Base-by-base conservation (phyloP, 2,113 vertebrate species). In the Alligator mississippiensis region DNA sequence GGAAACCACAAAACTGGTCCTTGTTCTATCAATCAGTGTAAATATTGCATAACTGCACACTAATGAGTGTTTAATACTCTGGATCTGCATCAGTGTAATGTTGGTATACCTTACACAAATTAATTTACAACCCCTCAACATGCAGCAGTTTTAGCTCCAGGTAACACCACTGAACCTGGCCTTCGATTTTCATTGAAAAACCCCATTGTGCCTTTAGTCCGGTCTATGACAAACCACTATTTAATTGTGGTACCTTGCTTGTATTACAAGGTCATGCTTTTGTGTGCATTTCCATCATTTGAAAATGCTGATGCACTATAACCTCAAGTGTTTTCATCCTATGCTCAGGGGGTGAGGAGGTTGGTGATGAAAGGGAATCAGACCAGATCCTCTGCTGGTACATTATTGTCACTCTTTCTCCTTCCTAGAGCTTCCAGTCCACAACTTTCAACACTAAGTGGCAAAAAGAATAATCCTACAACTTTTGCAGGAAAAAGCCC, bases 371-470 rank as follows among this genome's bases (percentile, higher is more conserved):
- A 3, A 17, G 18, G 30, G 0, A 13, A 13, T 34, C 38, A 59
- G 82, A 54, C 1, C 55, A 7, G 62, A 38, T 75, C 60, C 60
- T 13, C 2, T 25, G 14, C 79, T 2, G 30, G 66, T 34, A 34
- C 30, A 70, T 34, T 34, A 70, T 11, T 34, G n/a, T 70, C 66
- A 34, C 10, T 19, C 30, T 19, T 34, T 10, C 11, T 34, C 10
- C 18, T 70, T 70, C 66, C 30, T 34, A 30, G 66, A 70, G 18
- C 34, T 70, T 70, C 66, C 11, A 1, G 9, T 1, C 55, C 12
- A 0, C 4, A 14, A 6, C 1, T 70, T 79, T 21, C 0, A 1
- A 47, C 4, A 6, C 24, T 8, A 14, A 34, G 1, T 9, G 55
- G 15, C 17, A 7, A 25, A 1, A 16, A 60, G 64, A 21, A 5